These are phyloP conservation scores for Aspiorhynchus laticeps DNA, from an alignment of 2,113 vertebrate genomes.

Conservation along the genomic window DNA sequence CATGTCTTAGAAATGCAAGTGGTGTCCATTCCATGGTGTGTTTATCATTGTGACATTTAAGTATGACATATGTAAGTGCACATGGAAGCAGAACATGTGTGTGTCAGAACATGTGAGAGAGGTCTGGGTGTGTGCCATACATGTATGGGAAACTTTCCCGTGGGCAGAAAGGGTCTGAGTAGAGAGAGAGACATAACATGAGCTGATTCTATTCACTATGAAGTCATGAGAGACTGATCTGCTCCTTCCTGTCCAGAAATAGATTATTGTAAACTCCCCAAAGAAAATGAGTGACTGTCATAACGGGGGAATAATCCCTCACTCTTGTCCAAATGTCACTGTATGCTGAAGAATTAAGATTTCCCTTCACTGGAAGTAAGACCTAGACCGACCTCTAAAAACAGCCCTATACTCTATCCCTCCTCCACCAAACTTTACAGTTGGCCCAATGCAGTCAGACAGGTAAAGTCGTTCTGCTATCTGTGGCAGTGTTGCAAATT, in stretches of 20 bases:
- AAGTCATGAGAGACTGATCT: constrained; percentile 17
- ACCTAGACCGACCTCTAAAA: neutral
- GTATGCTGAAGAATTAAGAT: too few species aligned
- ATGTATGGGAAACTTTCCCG: neutral
- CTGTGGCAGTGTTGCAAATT: too few species aligned
- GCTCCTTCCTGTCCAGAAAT: constrained; percentile 20
- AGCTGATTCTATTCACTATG: constrained; percentile 11
- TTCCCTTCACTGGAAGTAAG: too few species aligned
- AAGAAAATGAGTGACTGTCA: neutral
- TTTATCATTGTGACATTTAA: constrained; percentile 12
- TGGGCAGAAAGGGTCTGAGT: neutral
- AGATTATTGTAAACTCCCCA: neutral
- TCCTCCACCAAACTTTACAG: neutral
- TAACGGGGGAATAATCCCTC: neutral
- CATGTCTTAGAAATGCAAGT: constrained; percentile 15
- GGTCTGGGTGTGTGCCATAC: neutral
- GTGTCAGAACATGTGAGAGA: constrained; percentile 21
- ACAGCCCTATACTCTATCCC: neutral
- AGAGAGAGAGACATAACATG: constrained; percentile 2
- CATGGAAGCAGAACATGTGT: neutral
- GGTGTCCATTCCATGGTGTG: neutral
- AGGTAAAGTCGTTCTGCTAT: neutral
- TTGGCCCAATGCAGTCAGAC: neutral
- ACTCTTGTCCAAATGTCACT: too few species aligned
- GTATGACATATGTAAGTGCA: constrained; percentile 9